These are phyloP conservation scores for Brachymystax lenok DNA, from an alignment of 2,797 vertebrate genomes.

Conservation along the genomic window DNA sequence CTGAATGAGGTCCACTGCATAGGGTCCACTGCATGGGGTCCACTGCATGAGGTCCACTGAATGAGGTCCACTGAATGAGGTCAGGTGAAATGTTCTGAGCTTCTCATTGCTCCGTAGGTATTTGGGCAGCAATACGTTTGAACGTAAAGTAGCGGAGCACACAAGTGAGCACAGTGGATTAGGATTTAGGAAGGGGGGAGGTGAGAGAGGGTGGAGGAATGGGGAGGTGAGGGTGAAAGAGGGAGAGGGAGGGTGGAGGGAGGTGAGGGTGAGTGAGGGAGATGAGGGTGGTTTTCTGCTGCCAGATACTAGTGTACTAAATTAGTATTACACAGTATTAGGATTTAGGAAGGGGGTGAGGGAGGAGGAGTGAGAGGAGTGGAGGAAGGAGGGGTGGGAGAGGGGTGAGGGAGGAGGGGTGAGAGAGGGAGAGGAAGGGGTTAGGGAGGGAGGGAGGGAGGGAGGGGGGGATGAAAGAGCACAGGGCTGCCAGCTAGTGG, in stretches of 20 bases:
- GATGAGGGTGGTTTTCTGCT: too few relatives aligned
- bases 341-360: background rate
- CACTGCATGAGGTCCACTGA: too few relatives aligned
- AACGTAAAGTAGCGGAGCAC: background rate
- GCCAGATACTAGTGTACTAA: too few relatives aligned
- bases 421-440: background rate
- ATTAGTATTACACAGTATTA: background rate
- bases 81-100: background rate
- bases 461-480: background rate
- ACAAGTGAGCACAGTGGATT: background rate
- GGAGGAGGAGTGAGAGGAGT: too few relatives aligned
- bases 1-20: too few relatives aligned
- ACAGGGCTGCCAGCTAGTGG: conserved; percentile 62
- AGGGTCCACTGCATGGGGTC: too few relatives aligned
- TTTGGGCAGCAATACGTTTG: background rate
- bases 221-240: too few relatives aligned
- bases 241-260: background rate
- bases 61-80: background rate
- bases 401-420: background rate
- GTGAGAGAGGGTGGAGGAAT: background rate
- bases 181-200: background rate
- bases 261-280: background rate
- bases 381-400: background rate
- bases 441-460: background rate
- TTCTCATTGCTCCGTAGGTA: background rate